These are phyloP conservation scores for Panulirus ornatus DNA, from an alignment of 1,140 invertebrate species.

Conservation along the genomic window DNA sequence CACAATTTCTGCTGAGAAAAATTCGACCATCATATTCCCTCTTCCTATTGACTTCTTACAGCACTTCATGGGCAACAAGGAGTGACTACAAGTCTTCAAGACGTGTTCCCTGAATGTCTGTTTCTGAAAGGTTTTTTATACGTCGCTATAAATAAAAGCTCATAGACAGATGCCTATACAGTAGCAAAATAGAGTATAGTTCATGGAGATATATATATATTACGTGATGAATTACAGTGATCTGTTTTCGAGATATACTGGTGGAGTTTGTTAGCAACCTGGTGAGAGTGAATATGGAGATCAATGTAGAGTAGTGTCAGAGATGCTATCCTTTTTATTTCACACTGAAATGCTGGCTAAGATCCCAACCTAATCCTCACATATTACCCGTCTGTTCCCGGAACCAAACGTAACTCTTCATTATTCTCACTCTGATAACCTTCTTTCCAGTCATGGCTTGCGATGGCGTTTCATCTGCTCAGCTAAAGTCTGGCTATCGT, in stretches of 20 bases:
- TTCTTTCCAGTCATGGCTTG: no score
- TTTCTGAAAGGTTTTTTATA: conserved; percentile 58
- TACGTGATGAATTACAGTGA: not conserved
- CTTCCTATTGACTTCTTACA: conserved; percentile 92
- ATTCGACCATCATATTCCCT: conserved; percentile 98
- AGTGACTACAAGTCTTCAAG: conserved; percentile 14
- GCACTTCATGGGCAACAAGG: conserved; percentile 64
- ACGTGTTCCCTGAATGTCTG: not conserved
- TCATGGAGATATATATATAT: not conserved
- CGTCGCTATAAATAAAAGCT: conserved; percentile 57
- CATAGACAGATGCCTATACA: conserved; percentile 67
- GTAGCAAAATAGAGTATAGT: conserved; percentile 1
- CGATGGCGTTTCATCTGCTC: no score
- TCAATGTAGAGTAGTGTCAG: not conserved
- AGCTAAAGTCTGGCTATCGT: no score
- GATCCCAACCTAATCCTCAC: no score
- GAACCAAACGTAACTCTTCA: no score
- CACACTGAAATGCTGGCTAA: not conserved
- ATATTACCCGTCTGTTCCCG: no score
- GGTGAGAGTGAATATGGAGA: not conserved
- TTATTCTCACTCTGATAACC: no score
- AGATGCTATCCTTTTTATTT: not conserved
- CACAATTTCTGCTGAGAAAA: conserved; percentile 97
- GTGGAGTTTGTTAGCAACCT: not conserved
- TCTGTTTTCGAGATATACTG: not conserved